phyloP scores from a whole-genome alignment of 2,797 vertebrate genomes.

The Trachurus trachurus region DNA sequence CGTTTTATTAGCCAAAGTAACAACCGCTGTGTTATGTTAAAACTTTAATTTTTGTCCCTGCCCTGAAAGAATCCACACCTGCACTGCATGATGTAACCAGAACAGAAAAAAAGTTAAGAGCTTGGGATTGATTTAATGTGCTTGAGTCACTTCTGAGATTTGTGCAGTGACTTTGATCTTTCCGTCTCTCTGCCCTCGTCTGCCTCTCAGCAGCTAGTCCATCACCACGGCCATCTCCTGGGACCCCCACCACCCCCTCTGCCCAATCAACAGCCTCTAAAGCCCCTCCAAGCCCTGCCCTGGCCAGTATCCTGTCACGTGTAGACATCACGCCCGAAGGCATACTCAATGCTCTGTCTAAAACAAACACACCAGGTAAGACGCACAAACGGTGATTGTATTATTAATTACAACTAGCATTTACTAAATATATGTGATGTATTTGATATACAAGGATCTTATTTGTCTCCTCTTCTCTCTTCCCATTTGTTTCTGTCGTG shows the following conservation, averaged over 20 bases:
- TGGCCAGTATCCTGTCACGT: slow-evolving; percentile 96
- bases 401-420: not conserved
- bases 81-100: not conserved
- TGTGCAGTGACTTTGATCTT: not conserved
- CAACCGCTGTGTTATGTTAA: not conserved
- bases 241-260: slow-evolving; percentile 91
- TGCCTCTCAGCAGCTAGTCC: slow-evolving; percentile 89
- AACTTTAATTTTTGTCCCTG: not conserved
- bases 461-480: slow-evolving; percentile 14
- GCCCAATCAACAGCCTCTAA: slow-evolving; percentile 87
- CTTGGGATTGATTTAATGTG: not conserved
- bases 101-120: not conserved
- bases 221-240: slow-evolving; percentile 91
- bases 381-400: rapidly evolving
- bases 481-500: slow-evolving; percentile 36
- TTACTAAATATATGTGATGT: not conserved
- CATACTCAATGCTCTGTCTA: slow-evolving; percentile 92
- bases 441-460: not conserved
- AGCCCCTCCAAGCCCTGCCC: slow-evolving; percentile 86
- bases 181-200: slow-evolving; percentile 1
- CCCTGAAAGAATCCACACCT: not conserved
- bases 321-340: slow-evolving; percentile 97
- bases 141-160: not conserved
- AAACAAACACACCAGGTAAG: slow-evolving; percentile 91
- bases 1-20: not conserved